These are phyloP conservation scores for Leptobrachium ailaonicum DNA, from an alignment of 2,113 vertebrate species.

Conservation along the genomic window DNA sequence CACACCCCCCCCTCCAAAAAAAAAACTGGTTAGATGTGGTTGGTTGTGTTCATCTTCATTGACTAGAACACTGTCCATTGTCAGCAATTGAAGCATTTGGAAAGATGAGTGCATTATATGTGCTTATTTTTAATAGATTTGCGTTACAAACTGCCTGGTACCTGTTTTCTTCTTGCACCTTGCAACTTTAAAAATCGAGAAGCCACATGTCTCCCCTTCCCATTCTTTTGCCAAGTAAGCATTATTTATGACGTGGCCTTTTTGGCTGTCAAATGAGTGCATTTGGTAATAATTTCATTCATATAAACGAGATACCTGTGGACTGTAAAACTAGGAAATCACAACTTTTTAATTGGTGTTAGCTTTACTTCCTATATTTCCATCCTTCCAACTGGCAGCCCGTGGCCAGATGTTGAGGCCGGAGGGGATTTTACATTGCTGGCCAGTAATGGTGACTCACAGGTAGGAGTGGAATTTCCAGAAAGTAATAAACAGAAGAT, in stretches of 20 bases:
- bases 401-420: conserved; percentile 16
- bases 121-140: too few species aligned
- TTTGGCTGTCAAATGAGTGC: conserved; percentile 23
- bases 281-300: conserved; percentile 29
- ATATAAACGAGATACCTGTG: conserved; percentile 30
- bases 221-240: neutral
- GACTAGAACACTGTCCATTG: too few species aligned
- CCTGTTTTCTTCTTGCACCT: too few species aligned
- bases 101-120: too few species aligned
- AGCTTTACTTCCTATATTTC: conserved; percentile 7
- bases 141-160: too few species aligned
- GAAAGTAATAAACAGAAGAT: conserved; percentile 1
- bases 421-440: conserved; percentile 16
- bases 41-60: too few species aligned
- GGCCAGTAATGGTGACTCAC: conserved; percentile 1
- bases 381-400: conserved; percentile 7
- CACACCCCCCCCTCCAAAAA: too few species aligned
- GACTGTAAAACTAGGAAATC: conserved; percentile 26
- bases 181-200: neutral
- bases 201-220: conserved; percentile 10
- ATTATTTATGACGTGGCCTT: conserved; percentile 33
- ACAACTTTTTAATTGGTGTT: conserved; percentile 27
- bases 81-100: too few species aligned
- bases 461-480: conserved; percentile 3
- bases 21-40: too few species aligned